Evolutionary conservation across 2,113 vertebrate genomes (phyloP).

Genomic region (Sphaerodactylus townsendi): DNA sequence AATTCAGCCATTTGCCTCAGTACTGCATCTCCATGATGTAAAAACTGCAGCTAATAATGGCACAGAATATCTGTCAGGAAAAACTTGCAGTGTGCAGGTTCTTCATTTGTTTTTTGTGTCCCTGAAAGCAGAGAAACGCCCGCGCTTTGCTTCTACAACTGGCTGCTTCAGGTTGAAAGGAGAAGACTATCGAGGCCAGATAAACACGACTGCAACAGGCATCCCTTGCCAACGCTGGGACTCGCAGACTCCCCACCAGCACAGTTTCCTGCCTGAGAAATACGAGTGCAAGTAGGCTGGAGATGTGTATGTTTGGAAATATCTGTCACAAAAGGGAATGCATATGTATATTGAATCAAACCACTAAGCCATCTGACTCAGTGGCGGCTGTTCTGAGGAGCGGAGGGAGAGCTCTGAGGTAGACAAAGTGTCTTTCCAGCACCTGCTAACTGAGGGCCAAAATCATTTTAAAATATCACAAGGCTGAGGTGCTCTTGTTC

Average conservation of each 20-base stretch:
- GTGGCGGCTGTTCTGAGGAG: neutral
- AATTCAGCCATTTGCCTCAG: neutral
- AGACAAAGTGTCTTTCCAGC: no score
- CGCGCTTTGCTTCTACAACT: slow-evolving; percentile 44
- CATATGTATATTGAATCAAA: no score
- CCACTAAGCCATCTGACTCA: no score
- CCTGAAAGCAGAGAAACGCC: slow-evolving; percentile 66
- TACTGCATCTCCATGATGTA: neutral
- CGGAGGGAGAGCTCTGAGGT: no score
- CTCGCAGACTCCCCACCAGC: slow-evolving; percentile 84
- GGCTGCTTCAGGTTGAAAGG: slow-evolving; percentile 89
- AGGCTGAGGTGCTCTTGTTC: no score
- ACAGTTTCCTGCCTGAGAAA: slow-evolving; percentile 87
- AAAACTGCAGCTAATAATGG: neutral
- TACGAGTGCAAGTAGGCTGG: slow-evolving; percentile 91
- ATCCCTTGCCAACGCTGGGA: slow-evolving; percentile 95
- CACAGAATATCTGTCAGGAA: neutral
- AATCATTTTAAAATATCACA: no score
- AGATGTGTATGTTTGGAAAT: neutral
- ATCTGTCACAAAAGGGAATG: neutral
- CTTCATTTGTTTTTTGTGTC: neutral
- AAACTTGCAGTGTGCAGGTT: neutral
- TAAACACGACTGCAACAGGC: slow-evolving; percentile 85
- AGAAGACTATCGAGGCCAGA: slow-evolving; percentile 86
- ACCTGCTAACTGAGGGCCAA: no score